phyloP scores from a whole-genome alignment of 2,888 invertebrate genomes.

The Pasiphila rectangulata region DNA sequence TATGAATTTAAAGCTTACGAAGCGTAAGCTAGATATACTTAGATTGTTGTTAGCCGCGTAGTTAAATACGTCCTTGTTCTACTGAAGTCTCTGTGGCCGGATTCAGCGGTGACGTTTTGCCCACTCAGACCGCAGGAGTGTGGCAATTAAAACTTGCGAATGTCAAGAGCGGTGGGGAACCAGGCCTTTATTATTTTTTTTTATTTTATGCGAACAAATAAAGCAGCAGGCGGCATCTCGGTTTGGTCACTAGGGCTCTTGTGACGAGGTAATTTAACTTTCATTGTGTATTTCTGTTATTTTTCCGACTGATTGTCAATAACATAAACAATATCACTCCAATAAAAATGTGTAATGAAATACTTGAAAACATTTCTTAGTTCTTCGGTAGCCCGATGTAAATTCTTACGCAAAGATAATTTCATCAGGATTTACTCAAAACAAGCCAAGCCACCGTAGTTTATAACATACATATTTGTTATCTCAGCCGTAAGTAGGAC shows the following conservation, averaged over 20 bases:
- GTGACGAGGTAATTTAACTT: slow-evolving; percentile 30
- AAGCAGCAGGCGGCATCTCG: slow-evolving; percentile 39
- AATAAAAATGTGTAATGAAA: too few relatives aligned
- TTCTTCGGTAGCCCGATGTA: too few relatives aligned
- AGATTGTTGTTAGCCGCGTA: not conserved
- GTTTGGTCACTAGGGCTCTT: slow-evolving; percentile 33
- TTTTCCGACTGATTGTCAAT: not conserved
- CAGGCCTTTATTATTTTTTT: slow-evolving; percentile 63
- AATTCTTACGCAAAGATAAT: too few relatives aligned
- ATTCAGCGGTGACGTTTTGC: slow-evolving; percentile 51
- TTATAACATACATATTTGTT: too few relatives aligned
- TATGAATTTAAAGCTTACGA: too few relatives aligned
- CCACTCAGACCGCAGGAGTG: slow-evolving; percentile 67
- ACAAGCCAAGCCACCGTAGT: too few relatives aligned
- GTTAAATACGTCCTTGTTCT: slow-evolving; percentile 11
- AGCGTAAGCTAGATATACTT: too few relatives aligned
- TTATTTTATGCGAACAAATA: slow-evolving; percentile 59
- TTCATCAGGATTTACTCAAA: too few relatives aligned
- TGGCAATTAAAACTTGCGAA: slow-evolving; percentile 80
- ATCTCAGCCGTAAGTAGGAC: too few relatives aligned
- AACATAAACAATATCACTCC: too few relatives aligned
- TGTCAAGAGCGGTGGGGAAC: slow-evolving; percentile 66
- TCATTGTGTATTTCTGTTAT: not conserved
- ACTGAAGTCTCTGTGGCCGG: slow-evolving; percentile 42
- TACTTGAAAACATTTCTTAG: too few relatives aligned